Evolutionary conservation across 2,113 vertebrate genomes (phyloP), one percentile per base, ranked within the genome.

Genomic region (Alethe diademata): DNA sequence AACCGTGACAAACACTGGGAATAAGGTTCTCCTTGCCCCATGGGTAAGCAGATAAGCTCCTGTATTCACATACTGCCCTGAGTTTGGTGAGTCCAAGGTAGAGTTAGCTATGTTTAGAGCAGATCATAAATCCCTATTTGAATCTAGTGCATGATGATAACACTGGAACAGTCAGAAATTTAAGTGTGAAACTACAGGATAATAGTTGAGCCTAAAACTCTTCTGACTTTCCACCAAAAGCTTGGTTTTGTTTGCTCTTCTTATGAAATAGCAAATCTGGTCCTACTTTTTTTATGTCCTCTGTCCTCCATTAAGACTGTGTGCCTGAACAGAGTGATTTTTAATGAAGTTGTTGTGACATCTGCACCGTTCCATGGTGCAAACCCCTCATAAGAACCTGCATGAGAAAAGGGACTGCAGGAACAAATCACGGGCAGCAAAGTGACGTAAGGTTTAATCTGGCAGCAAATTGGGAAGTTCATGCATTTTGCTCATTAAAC

Each of bases 391-490:
- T 7, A 42, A 67, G 43, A 78, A 61, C 23, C 25, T 82, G 36
- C 11, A 33, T 23, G 48, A 72, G 61, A 57, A 81, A 53, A 81
- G 15, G 7, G 6, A 57, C 28, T 78, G 65, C 69, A 79, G 71
- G 36, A 70, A 33, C 48, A 72, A 91, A 57, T 36, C 71, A 53
- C 7, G 28, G 51, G 36, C 74, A 78, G 47, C 28, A 67, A 71
- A 60, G 11, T 86, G 80, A 92, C 87, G 23, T 69, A 78, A 89
- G 48, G 69, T 78, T 95, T 95, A 91, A 93, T 75, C 62, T 75
- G 80, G 80, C 70, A 97, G 53, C 48, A 87, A 92, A 90, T 72
- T 50, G 57, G 73, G 51, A 92, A 65, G 43, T 82, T 86, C 66
- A 70, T 22, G 26, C 45, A 38, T 72, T 78, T 94, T 69, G 19